phyloP scores from a whole-genome alignment of 2,113 vertebrate species.

The Otus sunia region DNA sequence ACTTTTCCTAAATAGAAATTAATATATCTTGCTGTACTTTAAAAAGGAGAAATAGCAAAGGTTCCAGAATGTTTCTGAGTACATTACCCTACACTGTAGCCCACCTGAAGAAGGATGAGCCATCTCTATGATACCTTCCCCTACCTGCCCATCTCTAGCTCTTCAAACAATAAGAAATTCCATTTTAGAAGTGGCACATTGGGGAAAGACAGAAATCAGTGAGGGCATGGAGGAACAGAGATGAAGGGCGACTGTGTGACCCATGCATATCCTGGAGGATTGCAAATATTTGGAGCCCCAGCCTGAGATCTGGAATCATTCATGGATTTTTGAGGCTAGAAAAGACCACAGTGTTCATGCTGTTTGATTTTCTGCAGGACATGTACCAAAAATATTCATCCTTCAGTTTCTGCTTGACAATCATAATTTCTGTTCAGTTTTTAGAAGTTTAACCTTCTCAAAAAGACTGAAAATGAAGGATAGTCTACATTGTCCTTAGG shows the following conservation, averaged over 20 bases:
- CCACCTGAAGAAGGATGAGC: neutral
- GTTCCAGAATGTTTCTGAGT: constrained; percentile 5
- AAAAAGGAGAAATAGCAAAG: constrained; percentile 38
- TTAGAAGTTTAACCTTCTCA: neutral
- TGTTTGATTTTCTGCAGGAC: neutral
- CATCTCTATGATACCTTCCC: neutral
- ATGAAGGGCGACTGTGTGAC: neutral
- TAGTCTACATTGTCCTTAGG: neutral
- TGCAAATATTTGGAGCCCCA: neutral
- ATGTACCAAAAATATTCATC: neutral
- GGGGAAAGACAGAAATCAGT: neutral
- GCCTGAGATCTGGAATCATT: neutral
- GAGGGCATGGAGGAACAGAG: neutral
- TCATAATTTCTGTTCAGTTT: neutral
- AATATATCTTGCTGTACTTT: neutral
- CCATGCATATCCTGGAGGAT: neutral
- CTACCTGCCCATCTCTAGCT: neutral
- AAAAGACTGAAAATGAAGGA: neutral
- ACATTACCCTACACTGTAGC: neutral
- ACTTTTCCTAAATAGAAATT: neutral
- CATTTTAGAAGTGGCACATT: neutral
- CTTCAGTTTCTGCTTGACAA: neutral
- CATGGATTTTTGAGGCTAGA: neutral
- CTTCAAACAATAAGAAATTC: neutral
- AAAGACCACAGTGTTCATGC: neutral